These are phyloP conservation scores for Cryptus armator DNA, from an alignment of 2,888 invertebrate genomes.

Conservation along the genomic window DNA sequence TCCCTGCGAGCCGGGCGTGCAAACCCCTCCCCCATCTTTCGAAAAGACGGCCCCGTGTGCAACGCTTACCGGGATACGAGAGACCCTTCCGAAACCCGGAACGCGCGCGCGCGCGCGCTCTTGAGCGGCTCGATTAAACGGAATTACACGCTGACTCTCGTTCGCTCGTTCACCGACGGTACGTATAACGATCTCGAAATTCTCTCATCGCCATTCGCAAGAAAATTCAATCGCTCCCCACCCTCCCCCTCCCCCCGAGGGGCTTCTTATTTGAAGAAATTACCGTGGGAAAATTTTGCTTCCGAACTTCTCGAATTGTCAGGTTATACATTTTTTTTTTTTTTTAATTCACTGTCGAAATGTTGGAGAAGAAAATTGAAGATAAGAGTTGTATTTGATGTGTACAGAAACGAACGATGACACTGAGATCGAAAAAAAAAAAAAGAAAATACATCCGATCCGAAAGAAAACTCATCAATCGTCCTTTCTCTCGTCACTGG, in stretches of 20 bases:
- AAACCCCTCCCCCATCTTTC: constrained; percentile 7
- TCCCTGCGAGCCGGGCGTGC: constrained; percentile 42
- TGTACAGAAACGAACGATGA: neutral
- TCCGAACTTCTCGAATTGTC: neutral
- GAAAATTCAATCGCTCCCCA: constrained; percentile 53
- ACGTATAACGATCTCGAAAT: constrained; percentile 50
- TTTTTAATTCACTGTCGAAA: neutral
- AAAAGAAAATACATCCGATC: constrained; percentile 14
- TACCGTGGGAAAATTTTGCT: constrained; percentile 57
- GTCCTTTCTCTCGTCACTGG: constrained; percentile 66
- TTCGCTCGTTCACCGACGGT: neutral
- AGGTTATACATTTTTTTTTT: neutral
- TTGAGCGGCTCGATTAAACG: constrained; percentile 63
- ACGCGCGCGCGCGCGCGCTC: constrained; percentile 7
- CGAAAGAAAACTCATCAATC: constrained; percentile 70
- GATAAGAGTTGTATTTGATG: neutral
- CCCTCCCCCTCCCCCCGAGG: neutral
- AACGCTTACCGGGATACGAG: constrained; percentile 25
- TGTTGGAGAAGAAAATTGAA: neutral
- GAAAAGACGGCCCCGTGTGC: constrained; percentile 38
- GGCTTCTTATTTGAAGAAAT: constrained; percentile 24
- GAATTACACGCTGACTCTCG: constrained; percentile 53
- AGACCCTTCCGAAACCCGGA: neutral
- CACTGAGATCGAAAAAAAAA: constrained; percentile 9
- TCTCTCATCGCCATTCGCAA: constrained; percentile 52